These are phyloP conservation scores for Crotalus viridis DNA, from an alignment of 2,113 vertebrate species.

Conservation along the genomic window DNA sequence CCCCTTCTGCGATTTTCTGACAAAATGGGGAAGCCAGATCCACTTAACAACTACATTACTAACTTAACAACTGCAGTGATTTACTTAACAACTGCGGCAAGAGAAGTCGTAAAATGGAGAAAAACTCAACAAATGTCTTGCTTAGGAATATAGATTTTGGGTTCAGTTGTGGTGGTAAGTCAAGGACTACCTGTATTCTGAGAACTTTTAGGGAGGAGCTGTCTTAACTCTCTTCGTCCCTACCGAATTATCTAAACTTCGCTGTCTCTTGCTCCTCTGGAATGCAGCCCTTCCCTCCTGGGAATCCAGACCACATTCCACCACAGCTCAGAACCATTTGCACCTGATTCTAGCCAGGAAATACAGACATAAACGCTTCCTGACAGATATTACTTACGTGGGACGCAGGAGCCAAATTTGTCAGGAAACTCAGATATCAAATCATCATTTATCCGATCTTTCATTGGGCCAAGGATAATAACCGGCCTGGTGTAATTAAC, in stretches of 20 bases:
- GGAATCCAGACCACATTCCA: not conserved
- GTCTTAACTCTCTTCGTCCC: no score
- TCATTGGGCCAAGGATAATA: constrained; percentile 97
- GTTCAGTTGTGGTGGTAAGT: not conserved
- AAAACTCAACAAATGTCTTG: not conserved
- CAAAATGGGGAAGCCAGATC: not conserved
- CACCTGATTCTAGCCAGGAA: not conserved
- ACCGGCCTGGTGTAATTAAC: constrained; percentile 93
- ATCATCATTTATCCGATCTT: constrained; percentile 96
- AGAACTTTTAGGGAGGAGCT: not conserved
- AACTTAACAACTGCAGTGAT: not conserved
- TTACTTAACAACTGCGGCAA: not conserved
- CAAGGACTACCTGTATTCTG: not conserved
- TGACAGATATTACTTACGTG: constrained; percentile 82
- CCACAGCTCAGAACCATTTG: not conserved
- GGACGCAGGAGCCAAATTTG: constrained; percentile 97
- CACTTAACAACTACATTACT: no score
- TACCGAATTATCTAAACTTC: not conserved
- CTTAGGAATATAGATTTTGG: not conserved
- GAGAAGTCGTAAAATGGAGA: not conserved
- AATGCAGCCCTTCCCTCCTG: not conserved
- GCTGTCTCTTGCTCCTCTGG: not conserved
- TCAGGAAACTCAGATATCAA: constrained; percentile 98
- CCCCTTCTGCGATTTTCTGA: not conserved
- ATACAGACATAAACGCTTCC: not conserved